Evolutionary conservation across 2,888 invertebrate species (phyloP).

Genomic region (Troides oblongomaculatus): DNA sequence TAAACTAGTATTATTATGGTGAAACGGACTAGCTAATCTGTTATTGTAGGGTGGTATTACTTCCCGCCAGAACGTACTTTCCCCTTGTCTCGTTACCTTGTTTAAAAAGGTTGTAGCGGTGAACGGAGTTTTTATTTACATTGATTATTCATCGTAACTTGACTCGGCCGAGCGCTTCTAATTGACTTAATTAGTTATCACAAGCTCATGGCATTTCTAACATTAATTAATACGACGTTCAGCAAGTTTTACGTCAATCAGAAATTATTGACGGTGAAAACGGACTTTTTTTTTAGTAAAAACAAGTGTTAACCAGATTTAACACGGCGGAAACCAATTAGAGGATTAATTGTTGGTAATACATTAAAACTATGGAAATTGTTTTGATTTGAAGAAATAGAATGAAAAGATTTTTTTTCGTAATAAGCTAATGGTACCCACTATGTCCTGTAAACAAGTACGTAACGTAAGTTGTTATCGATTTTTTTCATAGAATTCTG

Average conservation of each 20-base stretch:
- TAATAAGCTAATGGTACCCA: no score
- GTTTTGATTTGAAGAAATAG: background rate
- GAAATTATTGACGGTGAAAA: constrained; percentile 52
- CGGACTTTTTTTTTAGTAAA: constrained; percentile 59
- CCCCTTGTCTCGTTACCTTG: background rate
- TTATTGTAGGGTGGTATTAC: background rate
- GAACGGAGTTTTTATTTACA: constrained; percentile 4
- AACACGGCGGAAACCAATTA: constrained; percentile 71
- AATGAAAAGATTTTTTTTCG: no score
- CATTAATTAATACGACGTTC: constrained; percentile 46
- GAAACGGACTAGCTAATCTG: background rate
- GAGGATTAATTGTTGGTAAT: constrained; percentile 62
- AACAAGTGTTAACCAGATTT: constrained; percentile 67
- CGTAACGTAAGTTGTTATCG: no score
- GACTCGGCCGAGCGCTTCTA: constrained; percentile 27
- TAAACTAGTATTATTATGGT: background rate
- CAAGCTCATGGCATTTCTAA: constrained; percentile 36
- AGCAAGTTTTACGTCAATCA: constrained; percentile 57
- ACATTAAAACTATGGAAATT: background rate
- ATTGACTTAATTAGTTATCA: constrained; percentile 37
- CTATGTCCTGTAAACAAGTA: background rate
- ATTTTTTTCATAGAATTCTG: no score
- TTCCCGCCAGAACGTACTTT: background rate
- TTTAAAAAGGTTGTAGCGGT: background rate
- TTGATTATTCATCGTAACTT: constrained; percentile 31